A percentile compares a stretch with the other conserved stretches of the same genome.
phyloP scores from a whole-genome alignment of 2,113 vertebrate genomes.

The Sphyrna mokarran region DNA sequence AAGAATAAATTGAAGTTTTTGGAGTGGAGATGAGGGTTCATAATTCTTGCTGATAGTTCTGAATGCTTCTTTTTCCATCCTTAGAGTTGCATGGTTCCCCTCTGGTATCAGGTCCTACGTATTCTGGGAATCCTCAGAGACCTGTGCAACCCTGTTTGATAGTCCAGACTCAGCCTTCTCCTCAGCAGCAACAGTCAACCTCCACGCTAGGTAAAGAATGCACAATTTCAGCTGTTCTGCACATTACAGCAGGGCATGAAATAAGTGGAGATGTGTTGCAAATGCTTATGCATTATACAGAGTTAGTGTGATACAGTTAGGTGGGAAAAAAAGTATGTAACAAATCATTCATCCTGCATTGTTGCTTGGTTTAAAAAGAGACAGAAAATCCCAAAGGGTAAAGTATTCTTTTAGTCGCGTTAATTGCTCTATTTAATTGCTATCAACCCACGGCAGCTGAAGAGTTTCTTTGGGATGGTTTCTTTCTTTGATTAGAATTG shows the following conservation, averaged over 20 bases:
- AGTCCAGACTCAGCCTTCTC: conserved; percentile 43
- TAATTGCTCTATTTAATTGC: background rate
- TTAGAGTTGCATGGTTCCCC: conserved; percentile 43
- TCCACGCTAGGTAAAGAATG: conserved; percentile 42
- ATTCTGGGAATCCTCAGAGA: conserved; percentile 43
- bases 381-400: background rate
- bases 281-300: background rate
- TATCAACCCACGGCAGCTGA: background rate
- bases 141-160: conserved; percentile 44
- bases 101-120: conserved; percentile 42
- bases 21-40: background rate
- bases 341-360: background rate
- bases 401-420: background rate
- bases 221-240: conserved; percentile 24
- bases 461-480: background rate
- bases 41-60: conserved; percentile 27
- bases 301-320: background rate
- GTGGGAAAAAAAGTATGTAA: background rate
- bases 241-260: conserved; percentile 24
- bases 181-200: conserved; percentile 43
- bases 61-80: conserved; percentile 36
- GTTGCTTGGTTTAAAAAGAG: background rate
- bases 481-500: background rate
- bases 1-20: background rate
- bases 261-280: conserved; percentile 33